Percentiles rank a stretch among this genome's conserved stretches.
Evolutionary conservation across 2,888 invertebrate species (phyloP).

Genomic region (Acholoe squamosa): DNA sequence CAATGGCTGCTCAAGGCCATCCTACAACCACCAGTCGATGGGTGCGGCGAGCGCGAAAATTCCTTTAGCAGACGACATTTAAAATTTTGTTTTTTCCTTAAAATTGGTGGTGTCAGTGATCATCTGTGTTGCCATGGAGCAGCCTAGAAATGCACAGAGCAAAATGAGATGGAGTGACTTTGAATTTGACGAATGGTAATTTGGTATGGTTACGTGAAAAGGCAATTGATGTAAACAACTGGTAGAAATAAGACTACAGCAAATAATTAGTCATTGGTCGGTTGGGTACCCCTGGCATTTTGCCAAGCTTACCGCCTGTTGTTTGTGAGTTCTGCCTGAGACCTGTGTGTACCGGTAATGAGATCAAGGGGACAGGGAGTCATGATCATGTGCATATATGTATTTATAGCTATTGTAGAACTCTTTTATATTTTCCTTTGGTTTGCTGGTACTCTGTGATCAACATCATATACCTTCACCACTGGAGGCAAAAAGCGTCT

Average conservation of each 20-base stretch:
- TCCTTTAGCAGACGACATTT: not conserved
- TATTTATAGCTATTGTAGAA: too few species aligned
- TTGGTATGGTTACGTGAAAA: not conserved
- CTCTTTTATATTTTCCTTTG: too few species aligned
- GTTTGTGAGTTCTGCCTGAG: not conserved
- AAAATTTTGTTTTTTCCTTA: not conserved
- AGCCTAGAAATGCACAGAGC: not conserved
- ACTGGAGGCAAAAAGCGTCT: too few species aligned
- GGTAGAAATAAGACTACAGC: not conserved
- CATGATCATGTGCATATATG: not conserved
- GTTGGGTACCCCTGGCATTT: not conserved
- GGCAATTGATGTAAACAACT: not conserved
- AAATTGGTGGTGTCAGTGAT: not conserved
- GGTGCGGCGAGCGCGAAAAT: not conserved
- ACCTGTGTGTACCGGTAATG: not conserved
- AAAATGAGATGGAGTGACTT: not conserved
- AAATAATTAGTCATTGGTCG: constrained; percentile 13
- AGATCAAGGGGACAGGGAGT: not conserved
- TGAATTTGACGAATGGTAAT: not conserved
- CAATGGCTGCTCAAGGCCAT: not conserved
- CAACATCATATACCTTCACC: too few species aligned
- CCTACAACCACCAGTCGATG: not conserved
- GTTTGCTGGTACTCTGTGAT: too few species aligned
- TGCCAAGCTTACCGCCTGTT: not conserved
- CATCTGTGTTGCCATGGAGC: not conserved